Base-by-base conservation (phyloP, 2,888 invertebrate genomes). In the Drosophila leonis region DNA sequence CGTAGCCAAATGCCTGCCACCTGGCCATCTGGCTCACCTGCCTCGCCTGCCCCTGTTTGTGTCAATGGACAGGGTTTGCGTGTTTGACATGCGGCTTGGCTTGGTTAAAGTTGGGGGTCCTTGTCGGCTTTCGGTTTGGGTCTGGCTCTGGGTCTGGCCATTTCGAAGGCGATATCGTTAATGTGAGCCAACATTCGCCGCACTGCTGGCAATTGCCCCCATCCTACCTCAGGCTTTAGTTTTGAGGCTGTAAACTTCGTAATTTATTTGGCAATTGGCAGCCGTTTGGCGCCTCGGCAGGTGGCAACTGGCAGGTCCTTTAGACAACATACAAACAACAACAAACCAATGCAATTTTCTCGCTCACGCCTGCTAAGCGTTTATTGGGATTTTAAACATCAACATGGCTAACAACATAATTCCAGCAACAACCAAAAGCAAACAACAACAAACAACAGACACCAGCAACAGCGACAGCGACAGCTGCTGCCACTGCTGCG, bases 141-240 rank as follows among this genome's bases (percentile, higher is more conserved):
- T 55, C 63, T 67, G 83, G 80, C 18, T 29, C 10, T 6, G 49
- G 24, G 24, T 24, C 24, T 24, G 88, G 80, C 88, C 80, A 70
- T 86, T 81, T 75, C 37, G 74, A 87, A 79, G 84, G 85, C 90
- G 88, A 87, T 85, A 85, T 85, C 90, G 90, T 89, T 85, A 85
- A 85, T 85, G 90, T 82, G 74, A 66, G 77, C 70, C 74, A 67
- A 69, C 68, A 72, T 64, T 64, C 35, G 18, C 12, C n/a, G 37
- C 37, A 54, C 37, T 9, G 37, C 37, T 24, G 24, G 52, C 52
- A 52, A 35, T 35, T 24, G 35, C 9, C 27, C 9, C 13, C 24
- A 8, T 2, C 3, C 15, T 27, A n/a, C 5, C 13, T n/a, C 18
- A 20, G 42, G 13, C 37, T 55, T 79, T 62, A 72, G 71, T 49